Percentiles rank a stretch among this genome's conserved stretches.
phyloP scores from a whole-genome alignment of 2,888 invertebrate genomes.

The Lumbricus terrestris region DNA sequence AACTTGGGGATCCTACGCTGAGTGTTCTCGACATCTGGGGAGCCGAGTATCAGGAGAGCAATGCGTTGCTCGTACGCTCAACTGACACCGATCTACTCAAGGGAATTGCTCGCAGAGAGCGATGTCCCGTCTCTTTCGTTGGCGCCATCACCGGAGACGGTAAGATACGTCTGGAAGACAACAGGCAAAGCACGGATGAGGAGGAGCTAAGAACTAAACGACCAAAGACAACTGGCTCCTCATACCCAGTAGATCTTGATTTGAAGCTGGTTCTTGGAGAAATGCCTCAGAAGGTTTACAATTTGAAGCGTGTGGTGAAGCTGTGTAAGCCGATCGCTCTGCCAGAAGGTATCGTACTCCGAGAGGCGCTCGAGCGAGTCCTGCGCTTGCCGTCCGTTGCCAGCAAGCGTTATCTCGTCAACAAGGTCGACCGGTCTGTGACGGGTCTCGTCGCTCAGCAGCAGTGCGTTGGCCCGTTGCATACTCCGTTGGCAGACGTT shows the following conservation, averaged over 20 bases:
- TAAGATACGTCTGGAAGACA: constrained; percentile 53
- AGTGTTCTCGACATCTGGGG: constrained; percentile 94
- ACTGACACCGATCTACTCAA: constrained; percentile 68
- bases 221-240: constrained; percentile 29
- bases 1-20: constrained; percentile 90
- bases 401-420: constrained; percentile 91
- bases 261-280: constrained; percentile 84
- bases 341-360: constrained; percentile 66
- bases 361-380: constrained; percentile 74
- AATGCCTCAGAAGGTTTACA: constrained; percentile 75
- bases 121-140: constrained; percentile 88
- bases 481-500: constrained; percentile 91
- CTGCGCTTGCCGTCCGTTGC: constrained; percentile 82
- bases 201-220: constrained; percentile 49
- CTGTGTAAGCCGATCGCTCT: constrained; percentile 60
- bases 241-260: constrained; percentile 78
- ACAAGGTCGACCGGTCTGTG: constrained; percentile 85
- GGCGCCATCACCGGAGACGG: constrained; percentile 87
- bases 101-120: constrained; percentile 78
- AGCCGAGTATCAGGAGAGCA: constrained; percentile 94
- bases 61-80: constrained; percentile 77
- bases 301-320: neutral
- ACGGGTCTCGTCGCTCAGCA: constrained; percentile 93
- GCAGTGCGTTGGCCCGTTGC: constrained; percentile 95
- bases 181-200: constrained; percentile 31